Evolutionary conservation across 2,797 vertebrate genomes (phyloP), one percentile per base, ranked within the genome.

Genomic region (Momotus momota): DNA sequence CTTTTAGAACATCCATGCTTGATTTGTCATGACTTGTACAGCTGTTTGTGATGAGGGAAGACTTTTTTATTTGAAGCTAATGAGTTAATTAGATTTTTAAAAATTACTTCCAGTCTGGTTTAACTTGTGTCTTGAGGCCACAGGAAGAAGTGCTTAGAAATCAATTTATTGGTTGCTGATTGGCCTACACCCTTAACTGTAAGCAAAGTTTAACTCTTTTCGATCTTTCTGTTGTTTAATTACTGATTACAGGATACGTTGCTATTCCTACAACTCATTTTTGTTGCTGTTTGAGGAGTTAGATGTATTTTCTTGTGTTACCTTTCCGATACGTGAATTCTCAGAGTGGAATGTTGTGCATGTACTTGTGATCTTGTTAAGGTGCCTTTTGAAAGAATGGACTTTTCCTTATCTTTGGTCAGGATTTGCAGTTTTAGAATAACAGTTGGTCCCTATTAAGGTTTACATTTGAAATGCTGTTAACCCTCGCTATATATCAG

Each of bases 151-250:
- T 58, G 26, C n/a, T 87, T 70, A 65, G 46, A 67, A 90, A 95
- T 85, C 33, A 82, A 66, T 92, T 41, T 85, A 75, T 87, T 89
- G 60, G 27, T 58, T 82, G 71, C n/a, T 87, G 58, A 57, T 75
- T 72, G 81, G 25, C 41, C 19, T 72, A 12, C 31, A 75, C 14
- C 18, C 45, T 72, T 12, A 35, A 65, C 26, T 73, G 26, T 64
- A 71, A 73, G 35, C 35, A 6, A 35, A 71, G 62, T 25, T 89
- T 72, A 65, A n/a, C 25, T 46, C 35, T 11, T 66, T 82, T 55
- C 12, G 5, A 6, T 25, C 9, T 48, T 5, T 35, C 8, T 20
- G 14, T 21, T 40, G 29, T 16, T 69, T 19, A 54, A 51, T 25
- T 49, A 46, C 38, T 22, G 31, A 16, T 57, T 29, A 45, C 9